Evolutionary conservation across 2,113 vertebrate genomes (phyloP), one percentile per base, ranked within the genome.

Genomic region (Motacilla tschutschensis): DNA sequence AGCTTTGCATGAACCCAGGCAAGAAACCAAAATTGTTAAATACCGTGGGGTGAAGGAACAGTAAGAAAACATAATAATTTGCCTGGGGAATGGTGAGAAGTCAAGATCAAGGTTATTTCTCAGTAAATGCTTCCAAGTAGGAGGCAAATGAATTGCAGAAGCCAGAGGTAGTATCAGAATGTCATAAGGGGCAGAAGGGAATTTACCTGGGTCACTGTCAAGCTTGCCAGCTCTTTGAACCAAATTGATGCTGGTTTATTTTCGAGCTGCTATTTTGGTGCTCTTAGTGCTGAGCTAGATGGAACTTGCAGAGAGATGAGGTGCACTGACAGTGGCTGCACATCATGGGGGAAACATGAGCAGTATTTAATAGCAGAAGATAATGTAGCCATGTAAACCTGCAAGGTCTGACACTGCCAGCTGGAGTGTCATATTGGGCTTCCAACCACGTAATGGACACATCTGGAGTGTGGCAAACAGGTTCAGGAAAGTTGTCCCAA

Each of bases 71-170:
- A 43, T 53, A 78, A 91, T 77, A 70, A 83, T 93, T 94, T 93
- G 54, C 74, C 70, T 80, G 71, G 77, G 66, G 71, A 83, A 54
- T 2, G 7, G 73, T 78, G 65, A 53, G 46, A 83, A 89, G 79
- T 71, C 54, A 46, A 73, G 88, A 83, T 91, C 70, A 93, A 86
- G 70, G 63, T 89, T 89, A 78, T 91, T 94, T 80, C 63, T 78
- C 80, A 36, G 35, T 58, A 89, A 81, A 69, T 78, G 38, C 26
- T 83, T 78, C 63, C 66, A n/a, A 78, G 65, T 44, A 75, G 71
- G 74, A 87, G 66, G 59, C 40, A 88, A 84, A 75, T 86, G 54
- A 72, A 75, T 63, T 74, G 46, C 43, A 81, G 38, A 48, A 77
- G 43, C 16, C 67, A 62, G 63, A 74, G 73, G 64, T 46, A 31